Conservation (phyloP, 2,888 invertebrate genomes). For the Scrobipalpa atriplicella region DNA sequence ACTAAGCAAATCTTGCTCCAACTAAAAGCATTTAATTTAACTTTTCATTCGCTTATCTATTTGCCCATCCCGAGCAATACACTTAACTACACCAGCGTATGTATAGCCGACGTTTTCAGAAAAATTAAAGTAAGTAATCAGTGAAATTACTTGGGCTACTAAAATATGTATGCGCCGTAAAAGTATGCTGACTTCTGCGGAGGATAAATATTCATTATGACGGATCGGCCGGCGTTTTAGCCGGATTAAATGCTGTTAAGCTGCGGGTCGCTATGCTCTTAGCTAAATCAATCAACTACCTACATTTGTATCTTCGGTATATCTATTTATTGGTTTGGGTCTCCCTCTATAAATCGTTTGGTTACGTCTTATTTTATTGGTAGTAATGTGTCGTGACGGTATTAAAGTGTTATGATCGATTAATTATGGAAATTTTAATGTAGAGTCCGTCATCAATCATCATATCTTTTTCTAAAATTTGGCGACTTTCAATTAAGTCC, state of each 20-base stretch:
- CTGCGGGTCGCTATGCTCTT: constrained; percentile 63
- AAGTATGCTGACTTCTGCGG: constrained; percentile 78
- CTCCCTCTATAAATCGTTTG: constrained; percentile 1
- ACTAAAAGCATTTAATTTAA: constrained; percentile 47
- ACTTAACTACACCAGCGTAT: constrained; percentile 53
- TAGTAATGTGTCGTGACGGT: not conserved
- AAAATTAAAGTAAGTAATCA: constrained; percentile 82
- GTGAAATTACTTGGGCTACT: constrained; percentile 78
- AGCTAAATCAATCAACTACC: constrained; percentile 69
- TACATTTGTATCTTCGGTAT: constrained; percentile 10
- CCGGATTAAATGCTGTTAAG: constrained; percentile 79
- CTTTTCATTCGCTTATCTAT: constrained; percentile 64
- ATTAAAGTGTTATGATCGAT: not conserved
- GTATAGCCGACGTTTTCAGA: constrained; percentile 60
- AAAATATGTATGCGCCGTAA: constrained; percentile 82
- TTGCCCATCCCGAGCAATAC: constrained; percentile 70
- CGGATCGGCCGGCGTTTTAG: constrained; percentile 79
- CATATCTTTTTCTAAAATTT: no score
- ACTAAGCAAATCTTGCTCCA: constrained; percentile 8
- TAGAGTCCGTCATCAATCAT: no score
- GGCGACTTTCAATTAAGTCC: no score
- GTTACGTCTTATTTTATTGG: constrained; percentile 2
- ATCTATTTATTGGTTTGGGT: not conserved
- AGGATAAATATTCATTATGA: constrained; percentile 81
- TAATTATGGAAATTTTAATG: not conserved